A percentile compares a stretch with the other conserved stretches of the same genome.
Conservation (phyloP, 2,888 invertebrate genomes). For the Philereme vetulata region DNA sequence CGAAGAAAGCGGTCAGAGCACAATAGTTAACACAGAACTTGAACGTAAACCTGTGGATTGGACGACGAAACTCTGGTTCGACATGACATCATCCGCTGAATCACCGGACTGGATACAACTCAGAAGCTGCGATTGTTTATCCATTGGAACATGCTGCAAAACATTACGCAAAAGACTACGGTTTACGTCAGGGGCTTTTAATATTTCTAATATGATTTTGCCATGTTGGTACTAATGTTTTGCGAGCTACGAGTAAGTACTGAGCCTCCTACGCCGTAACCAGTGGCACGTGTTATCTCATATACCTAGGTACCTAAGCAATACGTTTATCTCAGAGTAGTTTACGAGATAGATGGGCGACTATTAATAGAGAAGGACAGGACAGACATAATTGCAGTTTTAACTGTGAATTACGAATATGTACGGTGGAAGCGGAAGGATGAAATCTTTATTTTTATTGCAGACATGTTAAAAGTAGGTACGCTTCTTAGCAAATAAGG, state of each 20-base stretch:
- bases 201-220: conserved; percentile 57
- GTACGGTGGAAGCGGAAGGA: conserved; percentile 48
- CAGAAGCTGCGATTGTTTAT: conserved; percentile 24
- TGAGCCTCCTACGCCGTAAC: conserved; percentile 43
- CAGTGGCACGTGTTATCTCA: conserved; percentile 55
- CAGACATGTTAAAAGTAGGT: conserved; percentile 7
- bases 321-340: conserved; percentile 16
- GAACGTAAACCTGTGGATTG: conserved; percentile 8
- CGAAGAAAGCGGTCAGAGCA: conserved; percentile 25
- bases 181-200: conserved; percentile 48
- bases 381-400: conserved; percentile 14
- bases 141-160: conserved; percentile 20
- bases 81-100: conserved; percentile 27
- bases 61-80: conserved; percentile 15
- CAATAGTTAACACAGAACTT: conserved; percentile 15
- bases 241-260: conserved; percentile 41
- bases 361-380: conserved; percentile 14
- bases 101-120: conserved; percentile 21
- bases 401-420: conserved; percentile 47
- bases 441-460: conserved; percentile 15
- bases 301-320: conserved; percentile 1
- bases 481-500: too few relatives aligned
- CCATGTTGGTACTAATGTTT: conserved; percentile 47
- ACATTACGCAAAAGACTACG: conserved; percentile 38
- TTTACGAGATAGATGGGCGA: conserved; percentile 30